phyloP scores from a whole-genome alignment of 2,888 invertebrate genomes.

The Megastigmus dorsalis region DNA sequence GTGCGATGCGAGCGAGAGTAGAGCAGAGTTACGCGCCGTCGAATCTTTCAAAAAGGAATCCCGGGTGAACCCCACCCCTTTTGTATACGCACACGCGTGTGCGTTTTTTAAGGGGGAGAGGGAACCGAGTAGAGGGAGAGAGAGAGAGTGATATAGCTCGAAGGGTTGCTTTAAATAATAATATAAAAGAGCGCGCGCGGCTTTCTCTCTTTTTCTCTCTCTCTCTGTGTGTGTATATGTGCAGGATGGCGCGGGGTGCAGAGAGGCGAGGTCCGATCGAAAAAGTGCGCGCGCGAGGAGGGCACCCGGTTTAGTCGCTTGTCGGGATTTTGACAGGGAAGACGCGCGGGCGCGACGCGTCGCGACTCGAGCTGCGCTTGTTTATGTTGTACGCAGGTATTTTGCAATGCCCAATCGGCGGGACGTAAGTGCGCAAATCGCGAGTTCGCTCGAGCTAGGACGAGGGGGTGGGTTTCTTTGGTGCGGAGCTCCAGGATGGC shows the following conservation, averaged over 20 bases:
- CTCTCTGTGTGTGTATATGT: no score
- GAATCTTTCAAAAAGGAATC: conserved; percentile 45
- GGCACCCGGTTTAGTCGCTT: conserved; percentile 45
- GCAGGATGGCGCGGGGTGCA: no score
- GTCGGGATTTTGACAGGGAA: conserved; percentile 47
- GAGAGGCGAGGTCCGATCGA: conserved; percentile 22
- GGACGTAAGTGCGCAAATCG: no score
- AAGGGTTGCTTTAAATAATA: conserved; percentile 74
- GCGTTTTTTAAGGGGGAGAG: conserved; percentile 47
- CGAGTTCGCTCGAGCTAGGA: no score
- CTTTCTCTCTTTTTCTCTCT: no score
- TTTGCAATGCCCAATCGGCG: no score
- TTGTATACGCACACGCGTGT: conserved; percentile 10
- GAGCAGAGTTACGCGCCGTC: conserved; percentile 44
- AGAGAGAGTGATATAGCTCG: conserved; percentile 54
- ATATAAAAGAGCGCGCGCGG: conserved; percentile 61
- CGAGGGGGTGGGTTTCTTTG: no score
- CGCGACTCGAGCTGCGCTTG: no score
- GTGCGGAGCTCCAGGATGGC: no score
- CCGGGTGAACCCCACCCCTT: conserved; percentile 49
- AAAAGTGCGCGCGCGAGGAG: conserved; percentile 37
- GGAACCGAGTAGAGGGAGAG: no score
- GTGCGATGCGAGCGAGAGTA: background rate
- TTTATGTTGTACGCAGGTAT: no score
- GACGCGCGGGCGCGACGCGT: no score